phyloP scores from a whole-genome alignment of 1,140 invertebrate species.

The Acromyrmex heyeri region DNA sequence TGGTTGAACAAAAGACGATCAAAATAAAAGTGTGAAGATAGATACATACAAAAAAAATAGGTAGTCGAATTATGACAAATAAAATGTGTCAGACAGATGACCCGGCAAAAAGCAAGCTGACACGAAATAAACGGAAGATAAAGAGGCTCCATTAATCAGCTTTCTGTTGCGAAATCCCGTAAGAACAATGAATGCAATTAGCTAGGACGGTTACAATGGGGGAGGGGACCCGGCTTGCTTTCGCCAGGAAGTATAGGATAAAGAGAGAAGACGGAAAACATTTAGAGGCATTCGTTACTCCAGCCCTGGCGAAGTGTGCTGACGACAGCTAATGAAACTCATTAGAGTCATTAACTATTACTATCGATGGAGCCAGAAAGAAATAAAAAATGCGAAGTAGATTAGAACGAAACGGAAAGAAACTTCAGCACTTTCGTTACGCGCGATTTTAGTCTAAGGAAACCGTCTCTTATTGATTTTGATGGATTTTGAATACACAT shows the following conservation, averaged over 20 bases:
- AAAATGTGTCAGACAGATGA: conserved; percentile 53
- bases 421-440: not conserved
- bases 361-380: not conserved
- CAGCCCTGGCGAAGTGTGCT: conserved; percentile 4
- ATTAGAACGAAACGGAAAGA: not conserved
- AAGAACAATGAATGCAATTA: conserved; percentile 63
- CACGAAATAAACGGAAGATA: conserved; percentile 52
- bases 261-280: conserved; percentile 59
- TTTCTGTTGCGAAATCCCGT: conserved; percentile 47
- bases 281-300: conserved; percentile 41
- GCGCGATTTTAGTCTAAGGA: not conserved
- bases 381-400: not conserved
- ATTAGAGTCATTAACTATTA: conserved; percentile 47
- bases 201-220: conserved; percentile 42
- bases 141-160: conserved; percentile 51
- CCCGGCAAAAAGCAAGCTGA: conserved; percentile 35
- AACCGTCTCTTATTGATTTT: too few relatives aligned
- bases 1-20: conserved; percentile 23
- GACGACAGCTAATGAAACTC: conserved; percentile 61
- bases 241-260: conserved; percentile 35
- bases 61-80: conserved; percentile 24
- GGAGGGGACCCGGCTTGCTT: conserved; percentile 22
- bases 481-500: too few relatives aligned
- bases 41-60: conserved; percentile 14
- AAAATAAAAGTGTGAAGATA: conserved; percentile 1